Evolutionary conservation across 2,888 invertebrate genomes (phyloP), one percentile per base, ranked within the genome.

Genomic region (Petrophora chlorosata): DNA sequence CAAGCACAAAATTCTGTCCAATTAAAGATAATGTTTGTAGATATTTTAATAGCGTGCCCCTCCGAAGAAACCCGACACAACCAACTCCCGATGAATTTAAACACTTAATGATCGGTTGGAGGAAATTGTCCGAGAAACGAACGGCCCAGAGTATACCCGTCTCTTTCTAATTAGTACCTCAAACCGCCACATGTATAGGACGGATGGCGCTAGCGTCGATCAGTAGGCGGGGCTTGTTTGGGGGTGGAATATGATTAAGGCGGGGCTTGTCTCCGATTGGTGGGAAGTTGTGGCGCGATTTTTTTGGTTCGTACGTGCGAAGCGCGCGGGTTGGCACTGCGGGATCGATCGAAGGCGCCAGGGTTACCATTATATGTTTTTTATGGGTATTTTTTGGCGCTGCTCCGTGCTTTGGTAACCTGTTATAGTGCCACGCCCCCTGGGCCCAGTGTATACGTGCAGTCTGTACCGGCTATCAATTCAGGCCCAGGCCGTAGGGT

Each of bases 101-200:
- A 90, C 90, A 90, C 90, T 90, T 90, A 90, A 90, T 90, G 90
- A 90, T 81, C 83, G 85, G 90, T 90, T 90, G 90, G 86, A 79
- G 82, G 85, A 89, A 90, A 90, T 90, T 89, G 90, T 88, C 84
- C 88, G 90, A 82, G 88, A 86, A 85, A 85, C 88, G 89, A 79
- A 83, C 87, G 67, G 82, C 85, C 82, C 82, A 77, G 77, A 61
- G 69, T 86, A 66, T 65, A 53, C 63, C 75, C 50, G 58, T 88
- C 89, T 80, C 87, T 57, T 51, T 90, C 86, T 82, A 74, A 71
- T 82, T 88, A 86, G 88, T 89, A 65, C 85, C 15, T 5, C 29
- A 49, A 43, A 19, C 41, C 65, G 75, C 85, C 89, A 79, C 82
- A 72, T 80, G 85, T 90, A 89, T 85, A 75, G 77, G 56, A 5